phyloP scores from a whole-genome alignment of 1,140 invertebrate genomes.

The Ericerus pela region DNA sequence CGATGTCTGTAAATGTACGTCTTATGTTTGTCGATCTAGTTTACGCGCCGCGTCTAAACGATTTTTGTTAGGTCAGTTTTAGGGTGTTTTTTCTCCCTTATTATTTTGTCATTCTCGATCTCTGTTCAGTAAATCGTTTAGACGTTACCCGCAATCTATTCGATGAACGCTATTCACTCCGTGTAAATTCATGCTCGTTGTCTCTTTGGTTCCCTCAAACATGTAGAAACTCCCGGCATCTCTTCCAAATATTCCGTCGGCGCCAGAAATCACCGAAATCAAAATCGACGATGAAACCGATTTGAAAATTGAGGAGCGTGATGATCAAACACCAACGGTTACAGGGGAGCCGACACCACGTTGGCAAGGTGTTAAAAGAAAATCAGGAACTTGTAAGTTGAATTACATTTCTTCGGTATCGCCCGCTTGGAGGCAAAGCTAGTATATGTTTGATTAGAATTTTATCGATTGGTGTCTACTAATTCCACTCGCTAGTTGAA shows the following conservation, averaged over 20 bases:
- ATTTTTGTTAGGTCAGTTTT: too few relatives aligned
- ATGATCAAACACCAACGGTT: too few relatives aligned
- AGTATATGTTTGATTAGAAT: too few relatives aligned
- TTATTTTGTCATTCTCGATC: not conserved
- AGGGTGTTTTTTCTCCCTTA: not conserved
- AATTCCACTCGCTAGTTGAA: too few relatives aligned
- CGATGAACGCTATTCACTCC: not conserved
- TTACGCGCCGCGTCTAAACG: conserved; percentile 1
- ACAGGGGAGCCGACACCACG: too few relatives aligned
- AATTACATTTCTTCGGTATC: too few relatives aligned
- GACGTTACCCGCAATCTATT: not conserved
- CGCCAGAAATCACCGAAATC: not conserved
- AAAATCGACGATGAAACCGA: too few relatives aligned
- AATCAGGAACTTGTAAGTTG: too few relatives aligned
- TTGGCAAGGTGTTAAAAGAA: too few relatives aligned
- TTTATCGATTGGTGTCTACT: too few relatives aligned
- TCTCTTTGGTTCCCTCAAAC: conserved; percentile 5
- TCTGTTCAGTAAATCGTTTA: not conserved
- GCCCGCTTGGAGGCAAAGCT: too few relatives aligned
- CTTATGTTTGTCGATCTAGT: not conserved
- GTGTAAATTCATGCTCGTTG: conserved; percentile 7
- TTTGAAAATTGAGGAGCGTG: too few relatives aligned
- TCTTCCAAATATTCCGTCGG: not conserved
- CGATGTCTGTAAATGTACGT: not conserved
- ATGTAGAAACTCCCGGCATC: not conserved